Conservation (phyloP, 2,797 vertebrate genomes). For the Falco concolor region DNA sequence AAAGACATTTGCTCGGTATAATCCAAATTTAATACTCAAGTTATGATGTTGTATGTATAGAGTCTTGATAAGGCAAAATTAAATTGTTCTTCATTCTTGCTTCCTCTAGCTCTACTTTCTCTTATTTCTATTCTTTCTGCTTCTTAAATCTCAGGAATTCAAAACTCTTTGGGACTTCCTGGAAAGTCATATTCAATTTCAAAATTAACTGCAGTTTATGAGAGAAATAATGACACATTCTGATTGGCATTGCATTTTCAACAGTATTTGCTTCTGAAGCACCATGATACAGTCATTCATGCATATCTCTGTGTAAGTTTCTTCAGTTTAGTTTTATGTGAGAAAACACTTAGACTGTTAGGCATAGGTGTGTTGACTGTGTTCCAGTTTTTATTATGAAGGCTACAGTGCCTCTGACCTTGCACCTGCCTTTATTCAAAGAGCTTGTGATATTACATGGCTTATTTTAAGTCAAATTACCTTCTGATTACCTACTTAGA, state of each 20-base stretch:
- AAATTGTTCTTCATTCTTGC: neutral
- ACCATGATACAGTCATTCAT: neutral
- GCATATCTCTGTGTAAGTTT: neutral
- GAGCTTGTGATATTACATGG: neutral
- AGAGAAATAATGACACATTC: neutral
- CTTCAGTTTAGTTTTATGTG: neutral
- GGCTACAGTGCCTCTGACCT: neutral
- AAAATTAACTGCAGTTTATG: neutral
- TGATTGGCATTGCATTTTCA: neutral
- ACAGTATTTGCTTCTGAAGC: neutral
- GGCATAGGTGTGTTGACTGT: neutral
- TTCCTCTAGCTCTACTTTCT: neutral
- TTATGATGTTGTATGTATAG: neutral
- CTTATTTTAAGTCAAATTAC: neutral
- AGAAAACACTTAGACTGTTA: neutral
- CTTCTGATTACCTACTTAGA: neutral
- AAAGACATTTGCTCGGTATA: neutral
- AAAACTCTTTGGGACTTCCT: neutral
- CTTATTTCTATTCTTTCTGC: neutral
- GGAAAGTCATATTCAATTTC: neutral
- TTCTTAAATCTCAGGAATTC: neutral
- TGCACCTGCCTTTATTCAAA: neutral
- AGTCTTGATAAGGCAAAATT: neutral
- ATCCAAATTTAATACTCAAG: neutral
- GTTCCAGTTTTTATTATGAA: neutral